Conservation (phyloP, 2,888 invertebrate species). For the Drosophila kokeensis region DNA sequence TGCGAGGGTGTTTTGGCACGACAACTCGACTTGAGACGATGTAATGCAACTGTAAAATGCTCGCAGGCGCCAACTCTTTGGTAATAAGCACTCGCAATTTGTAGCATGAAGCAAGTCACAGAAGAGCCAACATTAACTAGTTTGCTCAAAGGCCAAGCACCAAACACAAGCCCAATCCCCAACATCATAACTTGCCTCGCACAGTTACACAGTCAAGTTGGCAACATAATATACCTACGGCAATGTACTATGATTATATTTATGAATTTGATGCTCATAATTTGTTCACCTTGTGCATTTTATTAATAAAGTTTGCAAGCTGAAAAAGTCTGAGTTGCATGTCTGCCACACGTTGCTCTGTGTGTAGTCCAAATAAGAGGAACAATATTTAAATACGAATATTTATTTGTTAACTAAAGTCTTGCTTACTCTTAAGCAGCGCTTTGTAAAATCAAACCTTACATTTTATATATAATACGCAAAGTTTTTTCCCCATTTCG, state of each 20-base stretch:
- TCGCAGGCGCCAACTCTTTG: conserved; percentile 56
- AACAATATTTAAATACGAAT: conserved; percentile 5
- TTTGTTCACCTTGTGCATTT: conserved; percentile 70
- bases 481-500: conserved; percentile 24
- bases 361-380: not conserved
- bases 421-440: conserved; percentile 46
- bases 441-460: conserved; percentile 43
- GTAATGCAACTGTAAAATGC: conserved; percentile 74
- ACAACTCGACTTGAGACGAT: conserved; percentile 37
- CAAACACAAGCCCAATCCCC: not conserved
- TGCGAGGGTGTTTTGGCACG: not conserved
- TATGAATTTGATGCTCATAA: conserved; percentile 69
- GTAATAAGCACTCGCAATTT: conserved; percentile 75
- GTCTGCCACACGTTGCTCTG: conserved; percentile 37
- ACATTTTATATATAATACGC: conserved; percentile 10
- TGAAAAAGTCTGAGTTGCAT: conserved; percentile 31
- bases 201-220: conserved; percentile 20
- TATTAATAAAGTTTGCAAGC: conserved; percentile 74
- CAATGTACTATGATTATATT: conserved; percentile 53
- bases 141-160: not conserved
- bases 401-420: conserved; percentile 42
- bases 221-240: conserved; percentile 56
- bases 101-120: conserved; percentile 51
- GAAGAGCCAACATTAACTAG: conserved; percentile 39
- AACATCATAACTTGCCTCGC: not conserved